Percentiles rank a stretch among this genome's conserved stretches.
These are phyloP conservation scores for Drosophila histrio DNA, from an alignment of 2,888 invertebrate genomes.

Conservation along the genomic window DNA sequence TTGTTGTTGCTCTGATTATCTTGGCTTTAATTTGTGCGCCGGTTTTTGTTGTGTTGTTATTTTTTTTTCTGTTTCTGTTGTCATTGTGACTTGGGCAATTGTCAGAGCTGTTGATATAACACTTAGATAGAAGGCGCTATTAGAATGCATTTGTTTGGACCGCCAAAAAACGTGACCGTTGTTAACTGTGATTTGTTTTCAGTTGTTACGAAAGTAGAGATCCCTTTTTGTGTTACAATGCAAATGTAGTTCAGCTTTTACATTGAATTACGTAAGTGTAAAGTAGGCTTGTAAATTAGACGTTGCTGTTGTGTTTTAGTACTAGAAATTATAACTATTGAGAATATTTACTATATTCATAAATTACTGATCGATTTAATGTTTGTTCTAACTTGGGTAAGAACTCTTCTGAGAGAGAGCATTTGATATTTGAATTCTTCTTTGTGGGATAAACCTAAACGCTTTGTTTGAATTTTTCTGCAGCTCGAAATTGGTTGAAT, in stretches of 20 bases:
- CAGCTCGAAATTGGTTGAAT: too few species aligned
- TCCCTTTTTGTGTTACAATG: slow-evolving; percentile 4
- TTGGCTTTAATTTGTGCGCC: slow-evolving; percentile 70
- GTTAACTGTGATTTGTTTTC: slow-evolving; percentile 55
- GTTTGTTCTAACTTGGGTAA: too few species aligned
- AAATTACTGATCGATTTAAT: background rate
- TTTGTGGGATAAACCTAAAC: too few species aligned
- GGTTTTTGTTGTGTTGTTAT: slow-evolving; percentile 12
- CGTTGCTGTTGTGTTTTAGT: too few species aligned
- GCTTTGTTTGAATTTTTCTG: too few species aligned
- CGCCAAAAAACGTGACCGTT: slow-evolving; percentile 71
- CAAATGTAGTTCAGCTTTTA: slow-evolving; percentile 10
- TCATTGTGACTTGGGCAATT: slow-evolving; percentile 56
- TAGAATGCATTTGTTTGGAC: slow-evolving; percentile 67
- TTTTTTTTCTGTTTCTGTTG: slow-evolving; percentile 23
- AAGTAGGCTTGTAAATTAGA: too few species aligned
- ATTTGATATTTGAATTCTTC: background rate
- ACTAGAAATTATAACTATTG: too few species aligned
- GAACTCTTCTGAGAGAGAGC: too few species aligned
- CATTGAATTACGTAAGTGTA: too few species aligned
- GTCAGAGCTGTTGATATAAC: slow-evolving; percentile 69
- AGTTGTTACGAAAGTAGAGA: slow-evolving; percentile 13
- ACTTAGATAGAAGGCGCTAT: slow-evolving; percentile 65
- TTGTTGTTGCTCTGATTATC: slow-evolving; percentile 59
- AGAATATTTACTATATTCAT: background rate